A percentile compares a stretch with the other conserved stretches of the same genome.
Conservation (phyloP, 2,797 vertebrate species). For the Aldrovandia affinis region DNA sequence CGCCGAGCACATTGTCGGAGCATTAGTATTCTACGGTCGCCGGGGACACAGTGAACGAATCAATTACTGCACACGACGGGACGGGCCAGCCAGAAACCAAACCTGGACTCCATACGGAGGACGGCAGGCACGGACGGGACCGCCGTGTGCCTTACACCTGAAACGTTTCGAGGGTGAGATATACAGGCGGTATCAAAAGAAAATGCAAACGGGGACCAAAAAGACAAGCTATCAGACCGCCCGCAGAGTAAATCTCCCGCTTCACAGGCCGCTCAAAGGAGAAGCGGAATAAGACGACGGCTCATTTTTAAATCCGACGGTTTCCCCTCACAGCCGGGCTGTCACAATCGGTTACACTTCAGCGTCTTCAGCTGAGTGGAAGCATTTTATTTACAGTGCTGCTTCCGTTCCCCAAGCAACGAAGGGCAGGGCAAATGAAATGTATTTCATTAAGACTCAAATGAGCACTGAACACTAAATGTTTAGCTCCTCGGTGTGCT, state of each 20-base stretch:
- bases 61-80: not conserved
- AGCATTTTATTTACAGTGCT: not conserved
- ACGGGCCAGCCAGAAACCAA: too few relatives aligned
- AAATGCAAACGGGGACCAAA: not conserved
- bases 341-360: not conserved
- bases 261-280: not conserved
- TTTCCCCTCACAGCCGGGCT: not conserved
- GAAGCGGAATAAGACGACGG: not conserved
- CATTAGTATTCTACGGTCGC: constrained; percentile 1
- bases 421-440: not conserved
- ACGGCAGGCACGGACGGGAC: not conserved
- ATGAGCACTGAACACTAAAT: not conserved
- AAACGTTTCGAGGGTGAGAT: not conserved
- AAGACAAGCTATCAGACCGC: not conserved
- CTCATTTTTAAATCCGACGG: not conserved
- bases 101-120: not conserved
- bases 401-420: not conserved
- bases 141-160: not conserved
- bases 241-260: not conserved
- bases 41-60: not conserved
- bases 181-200: not conserved
- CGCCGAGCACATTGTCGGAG: not conserved
- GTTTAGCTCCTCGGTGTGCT: not conserved
- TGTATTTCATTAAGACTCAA: not conserved
- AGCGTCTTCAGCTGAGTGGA: not conserved